Evolutionary conservation across 2,797 vertebrate species (phyloP), one percentile per base, ranked within the genome.

Genomic region (Phalanger gymnotis): DNA sequence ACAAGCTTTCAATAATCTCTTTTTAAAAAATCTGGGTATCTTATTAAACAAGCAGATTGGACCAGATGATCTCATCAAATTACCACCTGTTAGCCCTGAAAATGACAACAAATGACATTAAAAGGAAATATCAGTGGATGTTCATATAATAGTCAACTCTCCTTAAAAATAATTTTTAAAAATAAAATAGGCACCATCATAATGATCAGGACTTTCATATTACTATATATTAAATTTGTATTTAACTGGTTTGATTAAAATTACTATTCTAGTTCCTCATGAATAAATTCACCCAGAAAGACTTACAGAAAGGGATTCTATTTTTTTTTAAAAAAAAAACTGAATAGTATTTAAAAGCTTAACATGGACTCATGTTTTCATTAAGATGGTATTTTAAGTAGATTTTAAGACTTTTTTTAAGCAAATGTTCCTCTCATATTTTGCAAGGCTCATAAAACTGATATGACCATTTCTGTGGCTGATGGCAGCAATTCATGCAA

Each of bases 361-460:
- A 66, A 94, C 89, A 92, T 96, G 54, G 54, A 22, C 2, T 25
- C 5, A 40, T 6, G 58, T 53, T 93, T 98, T 97, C 89, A 52
- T 91, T 34, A 11, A 90, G 81, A 87, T 2, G 54, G 30, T 2
- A 54, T 47, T 25, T 91, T 91, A 94, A 95, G 81, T 66, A 61
- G 92, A 91, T 25, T 94, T 90, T 22, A 93, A 13, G 13, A 56
- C 1, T 0, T n/a, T 61, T 81, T 66, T 66, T 30, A 57, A 90
- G 90, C 22, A 90, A 54, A 91, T 2, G 16, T 12, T 92, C 34
- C n/a, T 4, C 51, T 58, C 7, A 9, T 92, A 61, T 97, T 97
- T 95, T 96, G 47, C 92, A 95, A 95, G 92, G 92, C 53, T 96
- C 87, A 30, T 54, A 89, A 95, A 96, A 30, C 34, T 0, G 5